Conservation (phyloP, 1,140 invertebrate genomes). For the Anoplophora glabripennis region DNA sequence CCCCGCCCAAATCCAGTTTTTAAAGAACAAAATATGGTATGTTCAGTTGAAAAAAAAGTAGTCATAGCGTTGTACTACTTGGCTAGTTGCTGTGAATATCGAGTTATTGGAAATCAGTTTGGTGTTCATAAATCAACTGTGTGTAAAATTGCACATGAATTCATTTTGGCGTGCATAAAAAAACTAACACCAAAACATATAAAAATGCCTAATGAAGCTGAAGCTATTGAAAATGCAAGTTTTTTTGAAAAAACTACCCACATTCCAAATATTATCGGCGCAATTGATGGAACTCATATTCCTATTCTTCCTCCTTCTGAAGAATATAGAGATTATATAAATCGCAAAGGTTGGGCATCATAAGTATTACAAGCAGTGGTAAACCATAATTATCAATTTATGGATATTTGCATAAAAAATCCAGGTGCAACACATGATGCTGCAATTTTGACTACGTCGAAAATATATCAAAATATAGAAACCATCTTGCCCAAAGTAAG, state of each 20-base stretch:
- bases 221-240: conserved; percentile 5
- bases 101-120: conserved; percentile 31
- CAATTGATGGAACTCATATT: conserved; percentile 32
- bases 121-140: conserved; percentile 29
- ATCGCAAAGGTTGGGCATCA: conserved; percentile 35
- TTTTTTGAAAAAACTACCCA: conserved; percentile 21
- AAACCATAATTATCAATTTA: conserved; percentile 27
- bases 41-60: conserved; percentile 21
- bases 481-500: conserved; percentile 19
- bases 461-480: conserved; percentile 19
- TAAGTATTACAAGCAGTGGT: conserved; percentile 33
- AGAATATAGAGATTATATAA: conserved; percentile 33
- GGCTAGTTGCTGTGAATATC: conserved; percentile 30
- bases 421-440: conserved; percentile 30
- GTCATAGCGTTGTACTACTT: conserved; percentile 27
- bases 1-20: too few relatives aligned
- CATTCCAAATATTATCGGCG: conserved; percentile 32
- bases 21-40: too few relatives aligned
- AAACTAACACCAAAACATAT: conserved; percentile 15
- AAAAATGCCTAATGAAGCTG: conserved; percentile 5
- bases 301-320: conserved; percentile 23
- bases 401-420: conserved; percentile 20
- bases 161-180: conserved; percentile 19
- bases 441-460: conserved; percentile 23
- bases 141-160: conserved; percentile 16